Conservation (phyloP, 2,797 vertebrate species). For the Potorous gilbertii region DNA sequence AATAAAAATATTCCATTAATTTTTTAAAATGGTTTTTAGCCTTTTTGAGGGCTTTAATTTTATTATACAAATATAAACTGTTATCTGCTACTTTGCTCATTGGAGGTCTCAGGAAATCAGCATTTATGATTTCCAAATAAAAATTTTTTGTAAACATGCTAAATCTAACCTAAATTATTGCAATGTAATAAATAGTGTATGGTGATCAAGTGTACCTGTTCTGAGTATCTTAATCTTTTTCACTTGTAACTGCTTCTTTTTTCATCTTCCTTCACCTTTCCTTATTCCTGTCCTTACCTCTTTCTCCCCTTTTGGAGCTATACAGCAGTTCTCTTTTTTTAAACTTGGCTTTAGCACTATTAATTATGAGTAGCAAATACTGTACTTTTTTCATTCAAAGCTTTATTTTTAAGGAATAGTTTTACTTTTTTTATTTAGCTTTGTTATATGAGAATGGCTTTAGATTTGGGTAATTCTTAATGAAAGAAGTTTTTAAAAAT, state of each 20-base stretch:
- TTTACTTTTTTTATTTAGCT: neutral
- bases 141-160: neutral
- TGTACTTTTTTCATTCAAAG: constrained; percentile 37
- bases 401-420: neutral
- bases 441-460: constrained; percentile 40
- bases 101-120: neutral
- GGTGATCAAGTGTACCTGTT: neutral
- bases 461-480: constrained; percentile 26
- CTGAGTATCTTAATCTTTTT: neutral
- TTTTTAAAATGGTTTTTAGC: neutral
- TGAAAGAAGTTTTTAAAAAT: constrained; percentile 19
- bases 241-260: neutral
- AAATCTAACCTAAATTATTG: neutral
- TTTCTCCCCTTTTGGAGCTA: neutral
- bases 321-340: neutral
- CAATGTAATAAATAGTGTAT: neutral
- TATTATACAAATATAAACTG: neutral
- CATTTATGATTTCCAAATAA: neutral
- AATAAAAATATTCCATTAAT: neutral
- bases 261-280: neutral
- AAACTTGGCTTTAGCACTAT: constrained; percentile 1
- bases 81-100: neutral
- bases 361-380: constrained; percentile 21
- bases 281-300: neutral
- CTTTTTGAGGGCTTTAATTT: neutral